These are phyloP conservation scores for Drosophila pseudotakahashii DNA, from an alignment of 2,888 invertebrate species.

Conservation along the genomic window DNA sequence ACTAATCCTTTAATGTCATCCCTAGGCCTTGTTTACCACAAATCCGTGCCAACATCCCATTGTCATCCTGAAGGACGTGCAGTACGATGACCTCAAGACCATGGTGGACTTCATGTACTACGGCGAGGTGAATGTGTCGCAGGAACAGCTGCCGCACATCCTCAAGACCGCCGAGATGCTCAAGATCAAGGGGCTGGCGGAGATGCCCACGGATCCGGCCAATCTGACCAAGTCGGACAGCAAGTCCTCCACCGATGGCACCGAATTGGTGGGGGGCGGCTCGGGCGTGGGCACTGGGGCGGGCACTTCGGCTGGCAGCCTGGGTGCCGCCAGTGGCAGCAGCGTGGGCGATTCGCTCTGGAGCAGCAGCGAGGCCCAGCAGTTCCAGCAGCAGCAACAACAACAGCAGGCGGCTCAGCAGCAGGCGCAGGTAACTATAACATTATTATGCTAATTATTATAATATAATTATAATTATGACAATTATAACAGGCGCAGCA, in stretches of 20 bases:
- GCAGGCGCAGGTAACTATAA: conserved; percentile 84
- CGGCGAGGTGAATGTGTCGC: conserved; percentile 95
- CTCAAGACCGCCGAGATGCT: conserved; percentile 93
- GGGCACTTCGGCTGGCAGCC: conserved; percentile 65
- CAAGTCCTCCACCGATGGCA: conserved; percentile 85
- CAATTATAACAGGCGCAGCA: conserved; percentile 70
- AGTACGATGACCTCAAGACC: conserved; percentile 92
- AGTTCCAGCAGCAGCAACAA: conserved; percentile 86
- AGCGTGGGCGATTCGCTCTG: conserved; percentile 85
- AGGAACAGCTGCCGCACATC: conserved; percentile 92
- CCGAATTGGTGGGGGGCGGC: conserved; percentile 84
- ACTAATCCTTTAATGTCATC: conserved; percentile 53
- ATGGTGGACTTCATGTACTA: conserved; percentile 97
- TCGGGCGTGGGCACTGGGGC: conserved; percentile 77
- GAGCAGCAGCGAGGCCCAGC: conserved; percentile 85
- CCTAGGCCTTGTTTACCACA: conserved; percentile 91
- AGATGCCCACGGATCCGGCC: conserved; percentile 92
- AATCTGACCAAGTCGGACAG: conserved; percentile 90
- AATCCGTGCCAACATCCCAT: conserved; percentile 96
- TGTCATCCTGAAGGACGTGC: conserved; percentile 94
- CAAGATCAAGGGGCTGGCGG: conserved; percentile 94
- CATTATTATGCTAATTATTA: too few species aligned
- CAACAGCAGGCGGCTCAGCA: conserved; percentile 86
- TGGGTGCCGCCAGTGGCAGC: conserved; percentile 72
- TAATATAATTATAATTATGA: too few species aligned